Percentiles rank a stretch among this genome's conserved stretches.
Evolutionary conservation across 2,113 vertebrate species (phyloP).

Genomic region (Oncorhynchus mykiss): DNA sequence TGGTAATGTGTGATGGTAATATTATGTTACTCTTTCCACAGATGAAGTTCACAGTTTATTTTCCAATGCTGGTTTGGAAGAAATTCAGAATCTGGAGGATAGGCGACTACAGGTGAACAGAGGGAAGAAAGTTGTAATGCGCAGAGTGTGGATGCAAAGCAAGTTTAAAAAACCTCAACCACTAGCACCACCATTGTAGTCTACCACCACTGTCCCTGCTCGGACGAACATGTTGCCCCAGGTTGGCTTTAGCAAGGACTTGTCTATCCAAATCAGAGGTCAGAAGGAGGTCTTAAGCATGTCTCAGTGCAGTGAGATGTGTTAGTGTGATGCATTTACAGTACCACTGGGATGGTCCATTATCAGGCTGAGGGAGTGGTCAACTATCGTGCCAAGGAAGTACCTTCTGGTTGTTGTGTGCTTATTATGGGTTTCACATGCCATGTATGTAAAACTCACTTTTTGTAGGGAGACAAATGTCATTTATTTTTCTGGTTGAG

Average conservation of each 20-base stretch:
- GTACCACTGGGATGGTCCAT: too few relatives aligned
- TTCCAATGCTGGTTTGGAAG: conserved; percentile 82
- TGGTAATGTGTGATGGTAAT: background rate
- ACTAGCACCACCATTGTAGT: background rate
- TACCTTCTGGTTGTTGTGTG: too few relatives aligned
- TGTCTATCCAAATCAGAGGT: background rate
- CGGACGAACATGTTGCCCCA: background rate
- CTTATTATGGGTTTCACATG: too few relatives aligned
- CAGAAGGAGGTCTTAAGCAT: background rate
- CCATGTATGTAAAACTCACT: too few relatives aligned
- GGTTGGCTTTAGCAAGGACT: background rate
- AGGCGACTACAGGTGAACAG: conserved; percentile 90
- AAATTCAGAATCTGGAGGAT: conserved; percentile 90
- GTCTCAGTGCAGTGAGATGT: background rate
- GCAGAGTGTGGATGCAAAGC: conserved; percentile 91
- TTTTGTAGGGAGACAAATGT: too few relatives aligned
- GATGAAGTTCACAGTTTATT: conserved; percentile 85
- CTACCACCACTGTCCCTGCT: background rate
- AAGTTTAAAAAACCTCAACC: conserved; percentile 82
- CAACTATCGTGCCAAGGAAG: too few relatives aligned
- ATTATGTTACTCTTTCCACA: conserved; percentile 54
- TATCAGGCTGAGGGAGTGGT: too few relatives aligned
- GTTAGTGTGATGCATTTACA: too few relatives aligned
- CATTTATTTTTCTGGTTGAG: too few relatives aligned
- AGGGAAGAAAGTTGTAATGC: conserved; percentile 87